Percentiles rank a stretch among this genome's conserved stretches.
phyloP scores from a whole-genome alignment of 1,140 invertebrate species.

The Diachasma alloeum region DNA sequence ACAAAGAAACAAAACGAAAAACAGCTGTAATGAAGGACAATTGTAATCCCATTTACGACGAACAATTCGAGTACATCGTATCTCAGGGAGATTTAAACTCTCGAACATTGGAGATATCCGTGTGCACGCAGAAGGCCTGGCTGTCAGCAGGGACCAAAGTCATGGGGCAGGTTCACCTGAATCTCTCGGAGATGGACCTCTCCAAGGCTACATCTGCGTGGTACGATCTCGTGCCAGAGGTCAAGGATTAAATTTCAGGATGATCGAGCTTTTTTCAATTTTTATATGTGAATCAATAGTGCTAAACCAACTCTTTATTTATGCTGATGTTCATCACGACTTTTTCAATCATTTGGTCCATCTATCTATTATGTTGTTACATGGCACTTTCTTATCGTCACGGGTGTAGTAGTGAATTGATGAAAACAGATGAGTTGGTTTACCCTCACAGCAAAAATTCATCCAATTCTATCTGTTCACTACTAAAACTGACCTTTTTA shows the following conservation, averaged over 20 bases:
- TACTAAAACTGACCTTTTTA: too few species aligned
- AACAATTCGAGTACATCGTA: constrained; percentile 87
- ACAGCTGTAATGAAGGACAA: constrained; percentile 88
- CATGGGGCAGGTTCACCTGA: constrained; percentile 79
- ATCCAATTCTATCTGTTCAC: too few species aligned
- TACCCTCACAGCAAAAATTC: too few species aligned
- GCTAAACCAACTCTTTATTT: too few species aligned
- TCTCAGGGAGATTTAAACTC: constrained; percentile 79
- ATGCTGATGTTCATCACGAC: too few species aligned
- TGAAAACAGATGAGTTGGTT: too few species aligned
- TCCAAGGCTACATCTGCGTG: constrained; percentile 72
- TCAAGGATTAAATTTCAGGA: constrained; percentile 48
- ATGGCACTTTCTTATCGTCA: too few species aligned
- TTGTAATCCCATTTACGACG: constrained; percentile 90
- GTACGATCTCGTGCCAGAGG: constrained; percentile 76
- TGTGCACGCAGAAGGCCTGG: constrained; percentile 84
- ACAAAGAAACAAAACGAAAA: constrained; percentile 90
- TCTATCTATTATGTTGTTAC: too few species aligned
- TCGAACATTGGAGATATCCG: constrained; percentile 79
- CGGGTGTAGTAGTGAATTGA: too few species aligned
- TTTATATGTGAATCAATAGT: not conserved
- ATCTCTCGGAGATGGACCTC: constrained; percentile 73
- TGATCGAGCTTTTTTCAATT: not conserved
- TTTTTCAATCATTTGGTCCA: too few species aligned
- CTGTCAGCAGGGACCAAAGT: constrained; percentile 79